Percentiles rank a stretch among this genome's conserved stretches.
Conservation (phyloP, 2,888 invertebrate species). For the Meteorus cinctellus region DNA sequence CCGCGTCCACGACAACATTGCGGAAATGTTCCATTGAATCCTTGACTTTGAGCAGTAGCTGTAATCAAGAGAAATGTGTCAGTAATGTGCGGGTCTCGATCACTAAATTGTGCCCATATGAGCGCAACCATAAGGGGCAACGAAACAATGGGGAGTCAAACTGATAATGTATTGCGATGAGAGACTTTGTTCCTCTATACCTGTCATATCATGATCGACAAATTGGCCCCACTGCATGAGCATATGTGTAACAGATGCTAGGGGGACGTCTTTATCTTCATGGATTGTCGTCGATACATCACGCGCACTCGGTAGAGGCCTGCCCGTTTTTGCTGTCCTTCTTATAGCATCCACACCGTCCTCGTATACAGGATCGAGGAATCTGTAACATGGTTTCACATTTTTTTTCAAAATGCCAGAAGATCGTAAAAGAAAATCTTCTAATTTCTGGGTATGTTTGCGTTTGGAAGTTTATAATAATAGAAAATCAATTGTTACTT, state of each 20-base stretch:
- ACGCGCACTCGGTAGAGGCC: constrained; percentile 83
- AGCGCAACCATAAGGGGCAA: too few species aligned
- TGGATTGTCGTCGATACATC: constrained; percentile 83
- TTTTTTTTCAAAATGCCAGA: not conserved
- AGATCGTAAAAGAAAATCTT: too few species aligned
- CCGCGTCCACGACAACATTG: constrained; percentile 83
- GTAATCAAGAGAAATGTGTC: constrained; percentile 28
- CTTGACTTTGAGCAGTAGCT: constrained; percentile 83
- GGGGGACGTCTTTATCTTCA: constrained; percentile 78
- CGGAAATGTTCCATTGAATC: constrained; percentile 86
- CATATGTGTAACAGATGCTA: constrained; percentile 83
- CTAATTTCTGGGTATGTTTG: too few species aligned
- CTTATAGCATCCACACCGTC: constrained; percentile 81
- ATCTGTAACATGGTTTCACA: constrained; percentile 72
- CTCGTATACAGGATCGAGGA: constrained; percentile 86
- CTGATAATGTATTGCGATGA: too few species aligned
- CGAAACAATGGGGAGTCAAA: too few species aligned
- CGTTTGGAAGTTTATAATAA: too few species aligned
- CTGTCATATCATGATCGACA: constrained; percentile 89
- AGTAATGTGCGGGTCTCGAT: not conserved
- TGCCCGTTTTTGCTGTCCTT: constrained; percentile 76
- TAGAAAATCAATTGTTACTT: not conserved
- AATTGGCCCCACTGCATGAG: constrained; percentile 96
- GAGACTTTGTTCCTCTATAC: constrained; percentile 53
- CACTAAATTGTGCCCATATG: too few species aligned